Percentiles rank a stretch among this genome's conserved stretches.
phyloP scores from a whole-genome alignment of 2,888 invertebrate genomes.

The Saturnia pavonia region DNA sequence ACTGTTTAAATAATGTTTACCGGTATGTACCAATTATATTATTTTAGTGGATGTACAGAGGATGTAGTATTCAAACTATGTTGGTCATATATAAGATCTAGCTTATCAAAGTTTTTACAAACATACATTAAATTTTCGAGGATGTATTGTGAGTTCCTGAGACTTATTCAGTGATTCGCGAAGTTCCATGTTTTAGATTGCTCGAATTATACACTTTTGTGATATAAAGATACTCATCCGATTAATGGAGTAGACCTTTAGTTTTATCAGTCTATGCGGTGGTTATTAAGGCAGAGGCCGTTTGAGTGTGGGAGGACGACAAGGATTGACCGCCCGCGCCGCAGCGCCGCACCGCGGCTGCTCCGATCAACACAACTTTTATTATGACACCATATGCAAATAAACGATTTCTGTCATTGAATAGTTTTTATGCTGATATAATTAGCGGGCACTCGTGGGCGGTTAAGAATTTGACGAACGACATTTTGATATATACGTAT shows the following conservation, averaged over 20 bases:
- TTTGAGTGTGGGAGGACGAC: conserved; percentile 18
- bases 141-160: no score
- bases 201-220: no score
- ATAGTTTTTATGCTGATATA: conserved; percentile 53
- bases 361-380: background rate
- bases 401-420: conserved; percentile 60
- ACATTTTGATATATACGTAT: conserved; percentile 10
- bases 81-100: no score
- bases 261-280: conserved; percentile 13
- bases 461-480: conserved; percentile 35
- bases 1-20: no score
- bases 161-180: no score
- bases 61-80: no score
- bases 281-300: conserved; percentile 16
- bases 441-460: conserved; percentile 50
- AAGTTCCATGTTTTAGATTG: no score
- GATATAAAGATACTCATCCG: background rate
- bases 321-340: conserved; percentile 22
- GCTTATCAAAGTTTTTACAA: no score
- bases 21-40: no score
- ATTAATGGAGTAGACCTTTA: conserved; percentile 10
- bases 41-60: no score
- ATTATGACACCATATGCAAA: conserved; percentile 60
- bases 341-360: background rate
- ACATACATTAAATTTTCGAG: no score